Evolutionary conservation across 2,113 vertebrate genomes (phyloP), one percentile per base, ranked within the genome.

Genomic region (Delphinapterus leucas): DNA sequence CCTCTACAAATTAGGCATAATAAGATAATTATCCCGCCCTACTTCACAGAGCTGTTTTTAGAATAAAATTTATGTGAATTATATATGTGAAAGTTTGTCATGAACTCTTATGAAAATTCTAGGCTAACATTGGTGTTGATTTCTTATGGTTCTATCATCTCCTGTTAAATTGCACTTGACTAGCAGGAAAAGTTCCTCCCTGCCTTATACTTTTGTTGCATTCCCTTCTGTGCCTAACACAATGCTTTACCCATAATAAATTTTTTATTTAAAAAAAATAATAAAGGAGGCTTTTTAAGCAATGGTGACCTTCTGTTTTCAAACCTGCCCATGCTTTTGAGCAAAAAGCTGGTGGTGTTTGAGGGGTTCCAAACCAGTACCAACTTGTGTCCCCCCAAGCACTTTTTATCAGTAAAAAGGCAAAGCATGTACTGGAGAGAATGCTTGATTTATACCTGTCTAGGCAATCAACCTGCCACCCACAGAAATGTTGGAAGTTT

Each of bases 391-490:
- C 86, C 95, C 97, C 82, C 55, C 44, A 89, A 97, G 97, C 96
- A 97, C 41, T 95, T 97, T 96, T 88, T 93, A 93, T 97, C 95
- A 93, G 88, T 92, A 89, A 97, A 96, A 97, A 97, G 77, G 84
- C 44, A 95, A 97, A 95, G 77, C 95, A 91, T 60, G 93, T 85
- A 79, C 83, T 36, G 67, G 36, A 96, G 96, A 81, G 81, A 96
- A 86, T 60, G 41, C 79, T 93, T 96, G 96, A 96, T 97, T 97
- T 97, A 97, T 98, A 89, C 96, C 96, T 98, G 96, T 93, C 96
- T 92, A 96, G 97, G 96, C 98, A 97, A 71, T 95, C 96, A 95
- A 89, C 95, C 94, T 96, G 97, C 97, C 96, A 95, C 97, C 97
- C 97, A 97, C 96, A 93, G 95, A 81, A 97, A 95, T 47, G 71